These are phyloP conservation scores for Platerodrilus igneus DNA, from an alignment of 2,888 invertebrate genomes.

Conservation along the genomic window DNA sequence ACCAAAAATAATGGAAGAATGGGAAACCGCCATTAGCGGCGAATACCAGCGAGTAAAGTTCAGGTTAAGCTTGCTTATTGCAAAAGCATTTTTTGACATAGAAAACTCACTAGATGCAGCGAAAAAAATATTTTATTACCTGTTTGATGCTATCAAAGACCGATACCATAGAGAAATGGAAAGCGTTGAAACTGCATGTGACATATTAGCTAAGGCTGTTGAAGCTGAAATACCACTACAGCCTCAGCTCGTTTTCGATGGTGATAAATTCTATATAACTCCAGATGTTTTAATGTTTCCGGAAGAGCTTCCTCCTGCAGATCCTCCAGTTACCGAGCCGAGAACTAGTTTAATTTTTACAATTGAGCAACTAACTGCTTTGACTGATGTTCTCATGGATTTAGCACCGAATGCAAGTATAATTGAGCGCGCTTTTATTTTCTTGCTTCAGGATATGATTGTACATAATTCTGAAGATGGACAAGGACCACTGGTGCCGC, in stretches of 20 bases:
- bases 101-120: slow-evolving; percentile 49
- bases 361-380: slow-evolving; percentile 35
- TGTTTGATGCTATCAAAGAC: slow-evolving; percentile 49
- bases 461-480: slow-evolving; percentile 40
- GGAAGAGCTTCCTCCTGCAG: slow-evolving; percentile 31
- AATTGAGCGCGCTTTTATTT: slow-evolving; percentile 43
- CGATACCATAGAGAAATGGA: slow-evolving; percentile 45
- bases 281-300: slow-evolving; percentile 39
- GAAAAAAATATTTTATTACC: slow-evolving; percentile 50
- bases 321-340: slow-evolving; percentile 24
- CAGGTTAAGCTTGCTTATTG: slow-evolving; percentile 50
- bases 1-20: slow-evolving; percentile 53
- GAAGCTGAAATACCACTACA: slow-evolving; percentile 47
- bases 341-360: slow-evolving; percentile 35
- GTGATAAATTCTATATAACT: slow-evolving; percentile 44
- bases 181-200: slow-evolving; percentile 42
- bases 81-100: slow-evolving; percentile 49
- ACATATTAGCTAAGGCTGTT: slow-evolving; percentile 42
- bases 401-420: slow-evolving; percentile 46
- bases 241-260: slow-evolving; percentile 45
- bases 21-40: slow-evolving; percentile 54
- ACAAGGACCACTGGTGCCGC: slow-evolving; percentile 35
- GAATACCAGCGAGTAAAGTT: slow-evolving; percentile 53
- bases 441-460: slow-evolving; percentile 47
- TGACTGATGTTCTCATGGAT: slow-evolving; percentile 40